phyloP scores from a whole-genome alignment of 1,140 invertebrate genomes.

The Metaphire vulgaris region DNA sequence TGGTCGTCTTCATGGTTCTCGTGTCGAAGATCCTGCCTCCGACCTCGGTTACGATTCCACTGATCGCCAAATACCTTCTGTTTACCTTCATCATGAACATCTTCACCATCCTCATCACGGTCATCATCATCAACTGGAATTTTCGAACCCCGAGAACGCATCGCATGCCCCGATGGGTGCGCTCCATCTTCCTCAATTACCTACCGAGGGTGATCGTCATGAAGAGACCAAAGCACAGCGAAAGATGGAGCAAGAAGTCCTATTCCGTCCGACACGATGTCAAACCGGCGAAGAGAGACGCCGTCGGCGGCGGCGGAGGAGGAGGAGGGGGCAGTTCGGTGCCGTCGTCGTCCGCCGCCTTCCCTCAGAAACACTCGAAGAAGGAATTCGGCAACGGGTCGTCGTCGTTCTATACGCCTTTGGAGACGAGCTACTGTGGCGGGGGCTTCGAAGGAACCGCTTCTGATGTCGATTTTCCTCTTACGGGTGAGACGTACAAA shows the following conservation, averaged over 20 bases:
- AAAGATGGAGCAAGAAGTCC: constrained; percentile 4
- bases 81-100: constrained; percentile 99
- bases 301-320: too few species aligned
- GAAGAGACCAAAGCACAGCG: constrained; percentile 15
- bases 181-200: constrained; percentile 11
- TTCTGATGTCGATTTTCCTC: constrained; percentile 32
- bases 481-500: constrained; percentile 55
- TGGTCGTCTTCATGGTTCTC: constrained; percentile 96
- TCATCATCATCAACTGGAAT: constrained; percentile 99
- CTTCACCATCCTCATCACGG: constrained; percentile 94
- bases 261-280: constrained; percentile 9
- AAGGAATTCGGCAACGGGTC: neutral
- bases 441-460: neutral
- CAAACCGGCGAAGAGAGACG: neutral
- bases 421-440: neutral
- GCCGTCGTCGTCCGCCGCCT: too few species aligned
- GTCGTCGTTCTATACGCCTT: neutral
- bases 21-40: constrained; percentile 98
- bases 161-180: constrained; percentile 53
- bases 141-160: constrained; percentile 84
- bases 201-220: constrained; percentile 13
- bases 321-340: neutral
- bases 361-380: neutral
- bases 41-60: constrained; percentile 59
- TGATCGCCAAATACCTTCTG: constrained; percentile 92